Conservation (phyloP, 2,888 invertebrate genomes). For the Nebria salina region DNA sequence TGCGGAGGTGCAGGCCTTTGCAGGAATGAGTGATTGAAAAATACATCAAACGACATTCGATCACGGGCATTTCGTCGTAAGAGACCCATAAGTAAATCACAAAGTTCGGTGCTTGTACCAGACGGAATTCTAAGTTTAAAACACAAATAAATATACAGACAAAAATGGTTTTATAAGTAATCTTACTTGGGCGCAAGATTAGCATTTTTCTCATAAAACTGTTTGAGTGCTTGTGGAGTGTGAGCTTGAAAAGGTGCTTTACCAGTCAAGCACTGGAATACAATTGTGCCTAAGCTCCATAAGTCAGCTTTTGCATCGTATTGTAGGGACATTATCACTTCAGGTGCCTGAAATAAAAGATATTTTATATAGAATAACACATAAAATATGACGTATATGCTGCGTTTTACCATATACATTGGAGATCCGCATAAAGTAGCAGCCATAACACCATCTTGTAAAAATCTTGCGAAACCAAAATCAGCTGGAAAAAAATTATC, state of each 20-base stretch:
- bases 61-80: slow-evolving; percentile 93
- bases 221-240: slow-evolving; percentile 96
- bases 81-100: slow-evolving; percentile 85
- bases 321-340: slow-evolving; percentile 98
- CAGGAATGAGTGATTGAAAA: slow-evolving; percentile 94
- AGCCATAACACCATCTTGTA: slow-evolving; percentile 99
- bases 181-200: slow-evolving; percentile 89
- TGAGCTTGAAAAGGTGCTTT: slow-evolving; percentile 99
- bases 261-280: slow-evolving; percentile 95
- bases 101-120: slow-evolving; percentile 90
- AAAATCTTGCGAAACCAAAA: slow-evolving; percentile 98
- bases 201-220: slow-evolving; percentile 95
- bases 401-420: slow-evolving; percentile 94
- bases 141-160: slow-evolving; percentile 30
- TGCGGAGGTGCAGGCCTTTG: slow-evolving; percentile 71
- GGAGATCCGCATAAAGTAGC: slow-evolving; percentile 99
- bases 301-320: slow-evolving; percentile 99
- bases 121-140: slow-evolving; percentile 81
- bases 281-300: slow-evolving; percentile 84
- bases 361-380: background rate
- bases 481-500: slow-evolving; percentile 75
- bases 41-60: slow-evolving; percentile 94
- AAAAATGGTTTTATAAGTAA: slow-evolving; percentile 7
- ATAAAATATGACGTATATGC: background rate
- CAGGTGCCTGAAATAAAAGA: slow-evolving; percentile 79